Conservation (phyloP, 2,888 invertebrate species). For the Xiphydria camelus region DNA sequence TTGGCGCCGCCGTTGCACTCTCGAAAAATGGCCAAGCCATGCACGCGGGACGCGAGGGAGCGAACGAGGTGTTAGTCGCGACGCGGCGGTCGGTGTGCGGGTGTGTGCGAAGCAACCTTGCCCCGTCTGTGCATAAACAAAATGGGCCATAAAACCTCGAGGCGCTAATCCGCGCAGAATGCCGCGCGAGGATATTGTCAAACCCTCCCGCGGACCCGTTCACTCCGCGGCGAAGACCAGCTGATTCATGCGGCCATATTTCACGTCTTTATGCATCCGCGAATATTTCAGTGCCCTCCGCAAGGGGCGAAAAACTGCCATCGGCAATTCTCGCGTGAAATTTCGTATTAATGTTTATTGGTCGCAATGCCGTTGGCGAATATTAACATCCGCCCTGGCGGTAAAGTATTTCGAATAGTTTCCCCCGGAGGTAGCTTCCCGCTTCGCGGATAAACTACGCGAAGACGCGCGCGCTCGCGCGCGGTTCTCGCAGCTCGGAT, state of each 20-base stretch:
- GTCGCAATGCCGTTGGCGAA: conserved; percentile 3
- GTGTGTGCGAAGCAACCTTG: conserved; percentile 16
- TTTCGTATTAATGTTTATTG: conserved; percentile 29
- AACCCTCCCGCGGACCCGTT: conserved; percentile 40
- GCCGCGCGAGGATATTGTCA: conserved; percentile 46
- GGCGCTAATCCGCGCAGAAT: conserved; percentile 34
- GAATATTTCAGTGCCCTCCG: conserved; percentile 41
- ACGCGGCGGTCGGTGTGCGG: background rate
- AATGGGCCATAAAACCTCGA: conserved; percentile 31
- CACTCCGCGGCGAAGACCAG: conserved; percentile 39
- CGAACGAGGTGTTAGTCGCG: too few relatives aligned
- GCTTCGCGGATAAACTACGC: too few relatives aligned
- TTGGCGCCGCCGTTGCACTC: too few relatives aligned
- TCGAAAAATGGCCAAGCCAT: too few relatives aligned
- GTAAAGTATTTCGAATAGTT: too few relatives aligned
- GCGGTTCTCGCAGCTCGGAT: too few relatives aligned
- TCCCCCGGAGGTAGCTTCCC: too few relatives aligned
- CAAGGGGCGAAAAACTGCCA: background rate
- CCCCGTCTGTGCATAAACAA: conserved; percentile 37
- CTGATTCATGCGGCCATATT: conserved; percentile 51
- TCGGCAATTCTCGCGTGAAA: conserved; percentile 17
- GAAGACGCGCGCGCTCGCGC: too few relatives aligned
- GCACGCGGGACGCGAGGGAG: too few relatives aligned
- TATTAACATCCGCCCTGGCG: conserved; percentile 3
- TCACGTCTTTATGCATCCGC: conserved; percentile 47